Percentiles rank a stretch among this genome's conserved stretches.
phyloP scores from a whole-genome alignment of 2,797 vertebrate species.

The Thalassophryne amazonica region DNA sequence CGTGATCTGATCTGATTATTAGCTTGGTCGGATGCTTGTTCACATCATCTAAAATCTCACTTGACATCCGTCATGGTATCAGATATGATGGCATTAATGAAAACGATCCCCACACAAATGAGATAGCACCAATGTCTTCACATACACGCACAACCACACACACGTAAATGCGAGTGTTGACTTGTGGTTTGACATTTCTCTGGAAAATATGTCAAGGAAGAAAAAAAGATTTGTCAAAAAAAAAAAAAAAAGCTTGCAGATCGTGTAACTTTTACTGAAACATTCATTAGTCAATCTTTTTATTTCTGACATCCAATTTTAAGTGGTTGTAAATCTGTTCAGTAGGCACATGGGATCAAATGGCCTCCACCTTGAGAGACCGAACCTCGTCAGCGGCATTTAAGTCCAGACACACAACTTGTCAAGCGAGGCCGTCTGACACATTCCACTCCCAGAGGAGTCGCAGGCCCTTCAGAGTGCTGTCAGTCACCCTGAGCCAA shows the following conservation, averaged over 20 bases:
- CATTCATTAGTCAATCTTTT: conserved; percentile 53
- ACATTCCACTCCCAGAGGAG: neutral
- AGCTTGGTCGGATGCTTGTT: too few relatives aligned
- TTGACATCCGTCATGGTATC: too few relatives aligned
- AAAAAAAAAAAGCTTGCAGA: conserved; percentile 26
- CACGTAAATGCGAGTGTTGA: neutral
- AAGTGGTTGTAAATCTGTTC: conserved; percentile 62
- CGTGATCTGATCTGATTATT: too few relatives aligned
- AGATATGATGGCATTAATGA: too few relatives aligned
- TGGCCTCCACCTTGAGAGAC: conserved; percentile 36
- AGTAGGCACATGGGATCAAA: conserved; percentile 24
- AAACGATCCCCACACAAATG: too few relatives aligned
- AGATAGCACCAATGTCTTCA: too few relatives aligned
- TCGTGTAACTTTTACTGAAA: conserved; percentile 32
- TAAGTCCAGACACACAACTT: conserved; percentile 13
- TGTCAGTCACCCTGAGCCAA: conserved; percentile 22
- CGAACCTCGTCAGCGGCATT: conserved; percentile 16
- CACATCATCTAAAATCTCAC: too few relatives aligned
- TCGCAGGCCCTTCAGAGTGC: conserved; percentile 4
- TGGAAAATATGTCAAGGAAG: neutral
- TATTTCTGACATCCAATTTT: conserved; percentile 47
- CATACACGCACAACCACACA: neutral
- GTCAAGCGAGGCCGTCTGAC: conserved; percentile 13
- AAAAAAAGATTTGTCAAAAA: conserved; percentile 21
- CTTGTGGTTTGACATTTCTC: neutral